Evolutionary conservation across 2,797 vertebrate species (phyloP).

Genomic region (Aphelocoma californica): DNA sequence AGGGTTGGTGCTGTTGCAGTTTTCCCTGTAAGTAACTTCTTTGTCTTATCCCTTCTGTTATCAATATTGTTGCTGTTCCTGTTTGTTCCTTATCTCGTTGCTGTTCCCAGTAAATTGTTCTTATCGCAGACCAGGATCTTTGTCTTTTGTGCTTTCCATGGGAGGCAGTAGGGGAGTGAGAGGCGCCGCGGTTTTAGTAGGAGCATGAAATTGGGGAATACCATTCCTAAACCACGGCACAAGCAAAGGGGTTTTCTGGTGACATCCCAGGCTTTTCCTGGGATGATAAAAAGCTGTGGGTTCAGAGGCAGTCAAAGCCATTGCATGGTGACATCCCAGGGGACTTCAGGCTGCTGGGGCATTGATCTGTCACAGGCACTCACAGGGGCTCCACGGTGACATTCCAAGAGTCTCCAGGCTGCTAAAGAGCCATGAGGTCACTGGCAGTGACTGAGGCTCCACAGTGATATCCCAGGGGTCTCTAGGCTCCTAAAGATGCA

Average conservation of each 20-base stretch:
- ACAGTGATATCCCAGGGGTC: too few relatives aligned
- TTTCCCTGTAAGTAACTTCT: neutral
- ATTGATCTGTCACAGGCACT: too few relatives aligned
- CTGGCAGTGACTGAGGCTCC: too few relatives aligned
- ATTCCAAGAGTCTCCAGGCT: too few relatives aligned
- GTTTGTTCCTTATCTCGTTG: neutral
- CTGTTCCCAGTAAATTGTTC: neutral
- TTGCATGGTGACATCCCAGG: too few relatives aligned
- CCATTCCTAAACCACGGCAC: neutral
- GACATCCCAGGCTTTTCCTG: neutral
- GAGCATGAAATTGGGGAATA: neutral
- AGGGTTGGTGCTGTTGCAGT: neutral
- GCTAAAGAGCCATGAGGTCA: too few relatives aligned
- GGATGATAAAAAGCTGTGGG: too few relatives aligned
- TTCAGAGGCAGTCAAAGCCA: too few relatives aligned
- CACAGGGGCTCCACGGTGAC: too few relatives aligned
- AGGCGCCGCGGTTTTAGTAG: neutral
- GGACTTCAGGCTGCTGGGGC: too few relatives aligned
- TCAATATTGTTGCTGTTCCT: neutral
- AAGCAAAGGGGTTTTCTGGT: neutral
- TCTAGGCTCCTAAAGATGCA: too few relatives aligned
- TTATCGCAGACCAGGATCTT: neutral
- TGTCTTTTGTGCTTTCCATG: neutral
- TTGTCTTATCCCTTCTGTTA: neutral
- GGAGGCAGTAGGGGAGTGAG: neutral